Evolutionary conservation across 1,140 invertebrate genomes (phyloP).

Genomic region (Diachasma alloeum): DNA sequence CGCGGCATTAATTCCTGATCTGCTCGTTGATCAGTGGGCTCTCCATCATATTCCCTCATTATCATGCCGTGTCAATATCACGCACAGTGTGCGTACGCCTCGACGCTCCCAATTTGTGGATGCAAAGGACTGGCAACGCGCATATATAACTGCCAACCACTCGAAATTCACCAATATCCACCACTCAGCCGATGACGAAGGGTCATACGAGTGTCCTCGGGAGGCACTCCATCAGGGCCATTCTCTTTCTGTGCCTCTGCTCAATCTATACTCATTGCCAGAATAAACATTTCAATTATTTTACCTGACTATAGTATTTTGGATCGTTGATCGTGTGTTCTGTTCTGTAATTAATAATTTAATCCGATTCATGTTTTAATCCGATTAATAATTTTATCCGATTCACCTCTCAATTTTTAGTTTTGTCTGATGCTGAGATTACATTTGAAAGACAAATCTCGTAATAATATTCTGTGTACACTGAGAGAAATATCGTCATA

Average conservation of each 20-base stretch:
- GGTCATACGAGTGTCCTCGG: not conserved
- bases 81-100: slow-evolving; percentile 4
- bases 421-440: too few relatives aligned
- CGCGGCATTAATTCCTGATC: not conserved
- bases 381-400: too few relatives aligned
- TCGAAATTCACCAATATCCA: slow-evolving; percentile 2
- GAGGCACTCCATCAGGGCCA: not conserved
- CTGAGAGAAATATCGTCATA: too few relatives aligned
- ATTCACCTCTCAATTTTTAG: too few relatives aligned
- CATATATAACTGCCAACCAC: not conserved
- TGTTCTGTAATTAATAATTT: too few relatives aligned
- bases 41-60: slow-evolving; percentile 10
- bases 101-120: slow-evolving; percentile 3
- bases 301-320: not conserved
- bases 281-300: not conserved
- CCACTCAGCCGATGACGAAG: not conserved
- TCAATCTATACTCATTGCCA: not conserved
- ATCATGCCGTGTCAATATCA: slow-evolving; percentile 14
- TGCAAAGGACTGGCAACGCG: not conserved
- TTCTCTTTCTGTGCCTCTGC: not conserved
- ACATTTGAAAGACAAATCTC: too few relatives aligned
- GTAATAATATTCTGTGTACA: too few relatives aligned
- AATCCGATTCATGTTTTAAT: too few relatives aligned
- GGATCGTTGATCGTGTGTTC: too few relatives aligned
- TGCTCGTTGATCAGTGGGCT: not conserved